phyloP scores from a whole-genome alignment of 2,113 vertebrate genomes.

The Aphyosemion australe region DNA sequence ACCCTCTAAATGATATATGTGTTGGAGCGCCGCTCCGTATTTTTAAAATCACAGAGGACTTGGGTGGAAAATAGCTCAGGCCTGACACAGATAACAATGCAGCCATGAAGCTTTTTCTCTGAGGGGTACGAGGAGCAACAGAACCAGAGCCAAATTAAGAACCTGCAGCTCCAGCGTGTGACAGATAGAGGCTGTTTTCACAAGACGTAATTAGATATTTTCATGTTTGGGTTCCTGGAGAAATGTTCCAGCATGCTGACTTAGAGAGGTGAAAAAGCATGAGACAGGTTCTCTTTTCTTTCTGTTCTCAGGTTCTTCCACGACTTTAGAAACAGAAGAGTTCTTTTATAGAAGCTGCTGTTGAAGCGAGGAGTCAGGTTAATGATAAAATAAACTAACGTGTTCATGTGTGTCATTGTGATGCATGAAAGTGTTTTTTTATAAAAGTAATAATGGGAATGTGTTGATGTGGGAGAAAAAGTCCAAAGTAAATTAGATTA shows the following conservation, averaged over 20 bases:
- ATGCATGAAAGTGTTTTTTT: no score
- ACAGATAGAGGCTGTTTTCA: slow-evolving; percentile 34
- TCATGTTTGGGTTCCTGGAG: slow-evolving; percentile 29
- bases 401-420: no score
- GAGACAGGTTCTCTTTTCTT: slow-evolving; percentile 21
- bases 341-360: no score
- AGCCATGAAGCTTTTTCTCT: slow-evolving; percentile 30
- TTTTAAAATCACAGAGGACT: slow-evolving; percentile 11
- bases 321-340: no score
- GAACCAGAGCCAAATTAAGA: slow-evolving; percentile 13
- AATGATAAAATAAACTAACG: no score
- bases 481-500: no score
- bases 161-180: slow-evolving; percentile 32
- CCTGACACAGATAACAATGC: slow-evolving; percentile 44
- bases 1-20: slow-evolving; percentile 40
- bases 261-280: slow-evolving; percentile 16
- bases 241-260: slow-evolving; percentile 29
- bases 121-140: slow-evolving; percentile 20
- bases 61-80: slow-evolving; percentile 43
- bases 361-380: no score
- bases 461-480: no score
- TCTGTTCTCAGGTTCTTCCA: not conserved
- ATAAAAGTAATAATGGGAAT: no score
- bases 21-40: slow-evolving; percentile 16
- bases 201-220: slow-evolving; percentile 42